These are phyloP conservation scores for Armadillidium nasatum DNA, from an alignment of 1,140 invertebrate genomes.

Conservation along the genomic window DNA sequence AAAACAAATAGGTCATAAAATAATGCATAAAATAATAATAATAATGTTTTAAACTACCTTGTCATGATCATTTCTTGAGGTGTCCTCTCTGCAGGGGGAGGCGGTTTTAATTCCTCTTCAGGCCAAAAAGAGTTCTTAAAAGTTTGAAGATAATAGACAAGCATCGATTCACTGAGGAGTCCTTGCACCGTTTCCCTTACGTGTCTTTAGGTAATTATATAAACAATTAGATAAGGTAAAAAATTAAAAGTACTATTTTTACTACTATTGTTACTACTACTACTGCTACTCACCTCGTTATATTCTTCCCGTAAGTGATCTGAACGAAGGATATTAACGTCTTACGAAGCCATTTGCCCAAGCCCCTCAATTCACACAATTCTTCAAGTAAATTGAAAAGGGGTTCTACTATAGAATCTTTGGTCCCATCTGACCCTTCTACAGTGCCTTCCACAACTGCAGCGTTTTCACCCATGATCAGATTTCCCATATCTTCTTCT, in stretches of 20 bases:
- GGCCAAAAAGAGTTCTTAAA: conserved; percentile 85
- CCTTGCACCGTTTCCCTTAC: conserved; percentile 79
- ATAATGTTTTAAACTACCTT: not conserved
- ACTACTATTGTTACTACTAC: too few species aligned
- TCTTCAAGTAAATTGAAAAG: conserved; percentile 78
- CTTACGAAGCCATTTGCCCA: conserved; percentile 78
- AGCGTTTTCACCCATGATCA: conserved; percentile 28
- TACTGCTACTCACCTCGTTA: conserved; percentile 62
- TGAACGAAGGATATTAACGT: conserved; percentile 87
- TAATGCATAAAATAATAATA: too few species aligned
- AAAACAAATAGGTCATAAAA: too few species aligned
- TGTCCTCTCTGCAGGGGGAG: not conserved
- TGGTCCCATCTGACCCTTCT: conserved; percentile 54
- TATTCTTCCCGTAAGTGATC: conserved; percentile 82
- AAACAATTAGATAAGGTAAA: too few species aligned
- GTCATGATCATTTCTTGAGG: too few species aligned
- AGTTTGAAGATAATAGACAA: conserved; percentile 77
- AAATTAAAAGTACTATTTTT: too few species aligned
- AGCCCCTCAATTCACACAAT: conserved; percentile 68
- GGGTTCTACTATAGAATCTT: conserved; percentile 82
- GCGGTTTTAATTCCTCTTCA: conserved; percentile 54
- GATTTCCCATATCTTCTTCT: not conserved
- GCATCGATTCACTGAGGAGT: conserved; percentile 82
- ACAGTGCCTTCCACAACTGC: conserved; percentile 28
- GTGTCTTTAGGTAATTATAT: conserved; percentile 58